Evolutionary conservation across 64 coral and sea anemone species (phyloP).

Genomic region (Dendronephthya gigantea): DNA sequence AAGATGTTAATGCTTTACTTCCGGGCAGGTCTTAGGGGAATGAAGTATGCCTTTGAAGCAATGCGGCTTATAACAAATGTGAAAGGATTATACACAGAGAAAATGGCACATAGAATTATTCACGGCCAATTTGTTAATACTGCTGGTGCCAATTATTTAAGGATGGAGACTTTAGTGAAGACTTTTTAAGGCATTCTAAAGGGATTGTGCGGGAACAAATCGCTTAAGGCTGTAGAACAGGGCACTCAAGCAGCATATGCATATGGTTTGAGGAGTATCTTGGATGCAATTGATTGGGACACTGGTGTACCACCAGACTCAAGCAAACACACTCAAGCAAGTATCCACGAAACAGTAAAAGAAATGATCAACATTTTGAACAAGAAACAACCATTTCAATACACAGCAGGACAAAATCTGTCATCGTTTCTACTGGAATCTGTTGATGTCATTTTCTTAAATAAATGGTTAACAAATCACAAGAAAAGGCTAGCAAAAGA

Average conservation of each 20-base stretch:
- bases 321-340: constrained; percentile 16
- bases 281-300: constrained; percentile 13
- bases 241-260: constrained; percentile 5
- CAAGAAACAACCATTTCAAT: constrained; percentile 17
- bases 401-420: constrained; percentile 20
- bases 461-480: constrained; percentile 10
- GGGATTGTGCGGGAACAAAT: constrained; percentile 47
- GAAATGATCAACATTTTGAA: constrained; percentile 28
- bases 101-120: constrained; percentile 28
- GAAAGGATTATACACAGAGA: constrained; percentile 11
- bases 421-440: constrained; percentile 24
- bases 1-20: constrained; percentile 50
- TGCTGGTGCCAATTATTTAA: constrained; percentile 40
- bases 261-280: constrained; percentile 21
- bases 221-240: constrained; percentile 34
- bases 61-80: constrained; percentile 26
- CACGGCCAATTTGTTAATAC: constrained; percentile 52
- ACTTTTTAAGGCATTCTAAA: constrained; percentile 16
- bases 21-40: constrained; percentile 18
- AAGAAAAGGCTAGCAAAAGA: constrained; percentile 18
- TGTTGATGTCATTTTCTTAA: not conserved
- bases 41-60: constrained; percentile 52
- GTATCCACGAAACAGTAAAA: constrained; percentile 18
- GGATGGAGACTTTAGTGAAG: constrained; percentile 30
- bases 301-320: constrained; percentile 28